These are phyloP conservation scores for Pipistrellus pipistrellus DNA, from an alignment of 2,797 vertebrate genomes.

Conservation along the genomic window DNA sequence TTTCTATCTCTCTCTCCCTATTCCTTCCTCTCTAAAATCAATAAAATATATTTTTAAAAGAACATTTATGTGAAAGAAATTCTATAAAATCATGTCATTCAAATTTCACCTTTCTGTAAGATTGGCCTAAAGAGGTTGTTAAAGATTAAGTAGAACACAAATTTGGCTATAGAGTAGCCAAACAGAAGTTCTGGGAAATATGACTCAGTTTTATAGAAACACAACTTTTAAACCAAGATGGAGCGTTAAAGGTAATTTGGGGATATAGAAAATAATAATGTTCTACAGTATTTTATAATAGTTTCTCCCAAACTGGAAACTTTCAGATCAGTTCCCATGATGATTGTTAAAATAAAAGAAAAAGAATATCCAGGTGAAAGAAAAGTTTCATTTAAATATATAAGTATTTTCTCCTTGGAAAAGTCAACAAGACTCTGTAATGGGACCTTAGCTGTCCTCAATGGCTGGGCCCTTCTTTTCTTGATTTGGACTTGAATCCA, in stretches of 20 bases:
- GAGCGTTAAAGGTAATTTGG: background rate
- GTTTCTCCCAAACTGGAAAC: background rate
- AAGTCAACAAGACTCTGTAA: background rate
- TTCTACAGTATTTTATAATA: background rate
- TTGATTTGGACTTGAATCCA: background rate
- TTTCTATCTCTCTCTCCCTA: no score
- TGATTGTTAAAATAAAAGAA: conserved; percentile 45
- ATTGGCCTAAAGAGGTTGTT: background rate
- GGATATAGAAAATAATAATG: background rate
- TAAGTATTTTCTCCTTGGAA: background rate
- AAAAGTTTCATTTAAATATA: background rate
- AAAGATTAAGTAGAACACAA: conserved; percentile 4
- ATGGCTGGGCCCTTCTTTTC: background rate
- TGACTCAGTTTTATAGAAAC: background rate
- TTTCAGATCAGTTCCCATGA: background rate
- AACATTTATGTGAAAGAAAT: background rate
- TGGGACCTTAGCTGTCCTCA: background rate
- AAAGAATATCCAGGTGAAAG: background rate
- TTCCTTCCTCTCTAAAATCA: no score
- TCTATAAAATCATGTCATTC: background rate
- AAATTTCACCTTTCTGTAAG: background rate
- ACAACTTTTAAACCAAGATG: background rate
- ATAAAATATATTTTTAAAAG: background rate
- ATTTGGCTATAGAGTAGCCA: background rate
- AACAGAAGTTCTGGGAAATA: background rate